A percentile compares a stretch with the other conserved stretches of the same genome.
phyloP scores from a whole-genome alignment of 2,797 vertebrate genomes.

The Silurus aristotelis region DNA sequence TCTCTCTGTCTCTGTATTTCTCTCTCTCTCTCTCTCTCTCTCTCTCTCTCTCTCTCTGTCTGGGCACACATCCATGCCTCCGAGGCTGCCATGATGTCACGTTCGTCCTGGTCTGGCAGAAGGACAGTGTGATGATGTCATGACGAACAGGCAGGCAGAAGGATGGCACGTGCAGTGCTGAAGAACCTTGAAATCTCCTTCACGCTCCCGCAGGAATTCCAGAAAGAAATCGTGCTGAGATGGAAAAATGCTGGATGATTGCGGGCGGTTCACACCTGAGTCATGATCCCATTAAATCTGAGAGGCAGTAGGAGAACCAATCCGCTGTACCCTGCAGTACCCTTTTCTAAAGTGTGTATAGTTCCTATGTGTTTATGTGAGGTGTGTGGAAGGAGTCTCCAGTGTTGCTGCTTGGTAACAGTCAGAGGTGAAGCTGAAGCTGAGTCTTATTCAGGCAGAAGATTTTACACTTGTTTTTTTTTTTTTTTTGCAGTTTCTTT shows the following conservation, averaged over 20 bases:
- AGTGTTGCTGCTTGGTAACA: neutral
- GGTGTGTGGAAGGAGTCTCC: neutral
- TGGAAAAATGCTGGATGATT: neutral
- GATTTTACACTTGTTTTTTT: neutral
- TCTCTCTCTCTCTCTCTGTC: constrained; percentile 32
- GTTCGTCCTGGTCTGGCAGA: constrained; percentile 48
- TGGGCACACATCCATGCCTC: constrained; percentile 55
- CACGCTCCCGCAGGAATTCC: neutral
- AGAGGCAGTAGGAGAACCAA: neutral
- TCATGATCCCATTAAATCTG: constrained; percentile 8
- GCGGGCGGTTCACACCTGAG: neutral
- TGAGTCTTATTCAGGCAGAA: neutral
- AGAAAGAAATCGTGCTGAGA: neutral
- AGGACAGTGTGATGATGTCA: constrained; percentile 45
- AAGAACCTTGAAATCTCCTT: constrained; percentile 33
- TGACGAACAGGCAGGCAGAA: constrained; percentile 16
- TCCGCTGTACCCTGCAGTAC: too few species aligned
- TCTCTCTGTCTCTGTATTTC: neutral
- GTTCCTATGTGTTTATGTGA: neutral
- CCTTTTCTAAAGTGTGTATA: too few species aligned
- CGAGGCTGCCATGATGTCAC: constrained; percentile 61
- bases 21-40: neutral
- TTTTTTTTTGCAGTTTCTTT: neutral
- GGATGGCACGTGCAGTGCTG: neutral
- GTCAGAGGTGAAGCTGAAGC: neutral